Evolutionary conservation across 2,888 invertebrate species (phyloP), one percentile per base, ranked within the genome.

Genomic region (Leucophora obtusa): DNA sequence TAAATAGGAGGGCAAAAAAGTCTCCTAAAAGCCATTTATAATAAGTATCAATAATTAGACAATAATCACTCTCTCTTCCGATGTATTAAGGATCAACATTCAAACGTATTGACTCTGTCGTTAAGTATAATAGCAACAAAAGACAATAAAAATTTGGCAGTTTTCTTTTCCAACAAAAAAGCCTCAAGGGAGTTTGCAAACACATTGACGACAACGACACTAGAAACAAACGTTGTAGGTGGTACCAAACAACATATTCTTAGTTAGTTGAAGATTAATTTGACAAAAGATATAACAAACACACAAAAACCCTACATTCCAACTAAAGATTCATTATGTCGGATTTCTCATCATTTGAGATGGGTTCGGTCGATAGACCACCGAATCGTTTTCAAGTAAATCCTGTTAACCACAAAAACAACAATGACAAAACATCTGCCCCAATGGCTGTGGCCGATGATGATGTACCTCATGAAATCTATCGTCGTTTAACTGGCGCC

Each of bases 361-460:
- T 90, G 87, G 87, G 89, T 81, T 87, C 87, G 80, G 87, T 89
- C 76, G 90, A 90, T 83, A 86, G 89, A 56, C 89, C 90, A 60
- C 88, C 89, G 51, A 90, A 89, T 85, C 90, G 91, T 50, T 91
- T 91, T 80, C 91, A 91, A 87, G 91, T 91, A 56, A 91, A 91
- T 85, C 90, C 90, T 21, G 91, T 91, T 7, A 88, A 88, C 80
- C 88, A 89, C 78, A 89, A 87, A 77, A 86, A 86, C 82, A 86
- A 85, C 82, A 85, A 85, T 58, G 86, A 86, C 35, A 86, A 83
- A 59, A 77, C 54, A 43, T 11, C 71, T 7, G 15, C 59, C 1
- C n/a, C 50, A 1, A 28, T 33, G 56, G 15, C 24, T 75, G 83
- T 28, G 28, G 28, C 43, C 51, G 62, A 60, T 68, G 82, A 85